Percentiles rank a stretch among this genome's conserved stretches.
Conservation (phyloP, 2,888 invertebrate genomes). For the Poecilobothrus nobilitatus region DNA sequence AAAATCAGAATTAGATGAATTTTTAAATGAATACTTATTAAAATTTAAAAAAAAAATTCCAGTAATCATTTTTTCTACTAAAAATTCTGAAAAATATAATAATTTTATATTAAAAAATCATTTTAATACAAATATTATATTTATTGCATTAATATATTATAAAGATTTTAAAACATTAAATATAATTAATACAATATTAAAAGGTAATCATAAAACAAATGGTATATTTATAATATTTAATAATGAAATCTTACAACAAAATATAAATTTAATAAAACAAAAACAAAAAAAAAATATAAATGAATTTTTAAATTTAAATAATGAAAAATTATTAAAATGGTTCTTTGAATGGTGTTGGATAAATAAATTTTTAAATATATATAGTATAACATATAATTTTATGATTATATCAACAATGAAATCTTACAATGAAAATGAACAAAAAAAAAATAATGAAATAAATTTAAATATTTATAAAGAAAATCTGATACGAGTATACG, state of each 20-base stretch:
- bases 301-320: background rate
- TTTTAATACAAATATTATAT: background rate
- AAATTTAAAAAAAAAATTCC: too few relatives aligned
- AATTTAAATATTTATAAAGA: background rate
- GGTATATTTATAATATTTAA: constrained; percentile 1
- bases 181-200: background rate
- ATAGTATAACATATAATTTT: background rate
- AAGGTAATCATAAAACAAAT: background rate
- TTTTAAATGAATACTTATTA: too few relatives aligned
- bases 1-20: too few relatives aligned
- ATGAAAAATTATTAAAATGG: background rate
- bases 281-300: too few relatives aligned
- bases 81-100: background rate
- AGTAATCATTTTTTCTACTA: background rate
- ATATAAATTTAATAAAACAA: background rate
- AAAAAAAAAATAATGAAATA: background rate
- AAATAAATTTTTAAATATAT: background rate
- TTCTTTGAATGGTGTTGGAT: constrained; percentile 4
- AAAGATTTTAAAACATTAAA: background rate
- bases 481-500: background rate
- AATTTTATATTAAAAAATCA: background rate
- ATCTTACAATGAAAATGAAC: too few relatives aligned
- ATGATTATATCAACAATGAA: too few relatives aligned
- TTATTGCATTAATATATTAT: background rate
- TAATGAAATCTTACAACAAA: too few relatives aligned